These are phyloP conservation scores for Deilephila elpenor DNA, from an alignment of 2,888 invertebrate species.

Conservation along the genomic window DNA sequence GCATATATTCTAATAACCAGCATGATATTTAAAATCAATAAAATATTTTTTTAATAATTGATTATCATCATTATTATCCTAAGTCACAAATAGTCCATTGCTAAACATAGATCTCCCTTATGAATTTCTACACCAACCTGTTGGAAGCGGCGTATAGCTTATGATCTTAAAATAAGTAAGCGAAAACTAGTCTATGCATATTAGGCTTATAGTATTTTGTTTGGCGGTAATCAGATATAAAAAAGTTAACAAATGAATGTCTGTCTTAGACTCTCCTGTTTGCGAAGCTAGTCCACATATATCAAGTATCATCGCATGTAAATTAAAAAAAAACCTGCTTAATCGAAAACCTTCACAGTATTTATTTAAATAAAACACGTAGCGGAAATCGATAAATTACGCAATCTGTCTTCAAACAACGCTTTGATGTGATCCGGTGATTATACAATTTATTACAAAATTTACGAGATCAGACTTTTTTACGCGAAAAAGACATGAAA, in stretches of 20 bases:
- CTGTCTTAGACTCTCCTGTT: not conserved
- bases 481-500: conserved; percentile 32
- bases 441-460: conserved; percentile 39
- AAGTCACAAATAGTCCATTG: too few relatives aligned
- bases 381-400: conserved; percentile 56
- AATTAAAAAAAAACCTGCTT: conserved; percentile 41
- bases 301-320: not conserved
- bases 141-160: too few relatives aligned
- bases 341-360: conserved; percentile 36
- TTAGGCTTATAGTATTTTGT: too few relatives aligned
- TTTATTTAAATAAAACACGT: conserved; percentile 46
- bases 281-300: not conserved
- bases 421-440: conserved; percentile 41
- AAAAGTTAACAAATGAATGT: not conserved
- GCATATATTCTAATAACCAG: too few relatives aligned
- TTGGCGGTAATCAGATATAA: too few relatives aligned
- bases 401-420: conserved; percentile 44
- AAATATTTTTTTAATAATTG: too few relatives aligned
- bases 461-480: conserved; percentile 39
- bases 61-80: too few relatives aligned
- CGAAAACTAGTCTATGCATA: too few relatives aligned
- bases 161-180: too few relatives aligned
- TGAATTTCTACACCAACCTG: too few relatives aligned
- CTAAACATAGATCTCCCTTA: too few relatives aligned
- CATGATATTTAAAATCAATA: too few relatives aligned